Evolutionary conservation across 2,797 vertebrate genomes (phyloP), one percentile per base, ranked within the genome.

Genomic region (Mionectes olivaceus): DNA sequence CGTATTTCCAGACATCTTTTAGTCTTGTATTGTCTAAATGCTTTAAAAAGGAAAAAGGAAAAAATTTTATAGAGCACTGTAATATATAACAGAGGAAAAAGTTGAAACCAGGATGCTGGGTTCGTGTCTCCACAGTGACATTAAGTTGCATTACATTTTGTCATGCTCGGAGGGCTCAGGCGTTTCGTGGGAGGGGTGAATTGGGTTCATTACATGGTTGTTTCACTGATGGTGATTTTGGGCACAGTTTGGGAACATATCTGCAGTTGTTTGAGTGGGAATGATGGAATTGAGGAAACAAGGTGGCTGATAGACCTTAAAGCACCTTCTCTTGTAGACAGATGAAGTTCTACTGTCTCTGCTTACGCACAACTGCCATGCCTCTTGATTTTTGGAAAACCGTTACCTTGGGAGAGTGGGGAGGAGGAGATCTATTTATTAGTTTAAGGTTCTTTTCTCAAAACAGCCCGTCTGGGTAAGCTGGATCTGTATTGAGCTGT

Each of bases 1-100:
- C 97, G 79, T 98, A 98, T 99, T 99, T 99, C 98, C 98, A 98
- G 98, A 98, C 98, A 98, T 98, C 98, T 98, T 98, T 97, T 97
- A 97, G 97, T 98, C 98, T 99, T 99, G 98, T 98, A 98, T 98
- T 96, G 96, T 98, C 98, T 97, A 98, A 98, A 98, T 98, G 98
- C 98, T 98, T 98, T 98, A 98, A 98, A 97, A 97, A 97, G 97
- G 96, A 98, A 98, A 97, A 98, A 98, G 87, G 93, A 96, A 96
- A 96, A 96, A 96, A 97, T 97, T 98, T 98, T 98, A 97, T 98
- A 98, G 98, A 98, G 97, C 97, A 98, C 97, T 96, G 96, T 98
- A 98, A 97, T 93, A 97, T 97, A 98, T 95, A 95, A 97, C 94
- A 85, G 94, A 75, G 79, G 65, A 96, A 94, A 82, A 94, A 91